Evolutionary conservation across 2,113 vertebrate genomes (phyloP), one percentile per base, ranked within the genome.

Genomic region (Pollimyrus isidori): DNA sequence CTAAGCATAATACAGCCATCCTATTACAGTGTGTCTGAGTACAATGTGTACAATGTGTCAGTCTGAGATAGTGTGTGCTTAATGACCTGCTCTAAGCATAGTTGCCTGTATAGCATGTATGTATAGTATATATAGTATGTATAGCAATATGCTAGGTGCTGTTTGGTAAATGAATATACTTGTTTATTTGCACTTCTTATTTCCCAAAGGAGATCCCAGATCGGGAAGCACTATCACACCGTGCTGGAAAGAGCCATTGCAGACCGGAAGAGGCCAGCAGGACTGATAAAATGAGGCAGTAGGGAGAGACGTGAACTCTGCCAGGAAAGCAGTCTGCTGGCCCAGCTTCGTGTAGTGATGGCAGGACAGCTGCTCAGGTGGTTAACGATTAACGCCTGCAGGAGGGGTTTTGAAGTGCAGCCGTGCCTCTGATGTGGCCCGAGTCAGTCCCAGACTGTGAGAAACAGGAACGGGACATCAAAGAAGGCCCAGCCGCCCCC

Each of bases 291-390:
- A 42, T 56, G 39, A 46, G 35, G 65, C 90, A 49, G 65, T 65
- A 15, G 49, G 15, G 50, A 88, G 21, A 39, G 73, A 88, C 17
- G 17, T 46, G 65, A 90, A 82, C 35, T 80, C 69, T 35, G n/a
- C 3, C 83, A 86, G 89, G 89, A 90, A 89, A 90, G 80, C 39
- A 49, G 23, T 53, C 6, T 4, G 58, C 21, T 26, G 26, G 1
- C 7, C n/a, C 30, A 45, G 86, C 89, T 92, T 92, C 92, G 92
- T 93, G 91, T 69, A 90, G 89, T 91, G 90, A 92, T 89, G 84
- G 89, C 87, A 48, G 88, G 87, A 88, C 91, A 91, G 92, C 89
- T 91, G 93, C 88, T 88, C 58, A 86, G 89, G 90, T 92, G 90
- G 91, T 92, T 92, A 91, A 62, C 91, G 90, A 91, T 92, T 92